Conservation (phyloP, 2,888 invertebrate species). For the Corbicula japonica region DNA sequence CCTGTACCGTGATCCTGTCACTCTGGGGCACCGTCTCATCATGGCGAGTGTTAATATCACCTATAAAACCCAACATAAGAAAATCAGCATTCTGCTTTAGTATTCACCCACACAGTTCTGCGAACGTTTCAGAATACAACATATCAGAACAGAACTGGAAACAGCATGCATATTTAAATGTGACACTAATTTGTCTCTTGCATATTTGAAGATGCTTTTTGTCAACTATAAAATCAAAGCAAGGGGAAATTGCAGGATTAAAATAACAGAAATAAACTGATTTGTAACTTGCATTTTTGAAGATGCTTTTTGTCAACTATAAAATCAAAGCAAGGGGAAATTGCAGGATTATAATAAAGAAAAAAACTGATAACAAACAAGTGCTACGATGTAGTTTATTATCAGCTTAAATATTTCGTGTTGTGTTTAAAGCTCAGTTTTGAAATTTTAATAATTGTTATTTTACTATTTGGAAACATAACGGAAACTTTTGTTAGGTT, state of each 20-base stretch:
- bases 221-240: background rate
- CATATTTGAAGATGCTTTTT: background rate
- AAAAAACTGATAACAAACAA: too few species aligned
- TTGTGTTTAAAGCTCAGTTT: too few species aligned
- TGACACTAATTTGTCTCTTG: background rate
- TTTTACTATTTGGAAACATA: too few species aligned
- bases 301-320: background rate
- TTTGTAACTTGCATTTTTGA: background rate
- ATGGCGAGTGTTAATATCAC: constrained; percentile 7
- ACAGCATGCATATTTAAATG: background rate
- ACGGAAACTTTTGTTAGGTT: background rate
- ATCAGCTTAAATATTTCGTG: too few species aligned
- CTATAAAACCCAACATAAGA: background rate
- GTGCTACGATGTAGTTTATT: too few species aligned
- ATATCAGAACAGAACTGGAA: background rate
- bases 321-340: background rate
- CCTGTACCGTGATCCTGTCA: constrained; percentile 36
- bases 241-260: background rate
- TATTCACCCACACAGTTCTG: background rate
- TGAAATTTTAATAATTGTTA: too few species aligned
- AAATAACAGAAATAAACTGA: too few species aligned
- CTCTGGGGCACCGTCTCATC: constrained; percentile 12
- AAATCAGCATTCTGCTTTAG: background rate
- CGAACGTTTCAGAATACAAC: background rate
- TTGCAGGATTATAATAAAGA: too few species aligned